Base-by-base conservation (phyloP, 2,113 vertebrate genomes). In the Promerops cafer region DNA sequence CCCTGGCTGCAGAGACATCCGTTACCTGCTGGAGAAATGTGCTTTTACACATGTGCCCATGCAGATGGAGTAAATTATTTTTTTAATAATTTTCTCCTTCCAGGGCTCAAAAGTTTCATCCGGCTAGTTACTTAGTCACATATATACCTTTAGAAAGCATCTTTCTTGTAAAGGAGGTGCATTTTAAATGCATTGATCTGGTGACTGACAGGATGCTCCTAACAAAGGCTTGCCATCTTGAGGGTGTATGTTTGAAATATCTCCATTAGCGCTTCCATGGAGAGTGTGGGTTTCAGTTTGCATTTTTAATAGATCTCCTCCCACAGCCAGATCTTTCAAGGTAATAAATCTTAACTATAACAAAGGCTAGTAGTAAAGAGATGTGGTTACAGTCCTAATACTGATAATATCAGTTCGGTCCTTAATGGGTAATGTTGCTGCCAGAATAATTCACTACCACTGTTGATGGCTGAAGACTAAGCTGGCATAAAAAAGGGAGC, bases 1-100 rank as follows among this genome's bases (percentile, higher is more conserved):
- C 89, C 77, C 93, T 84, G 91, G 91, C 90, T 96, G 93, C 89
- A 74, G 84, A 59, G 68, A 84, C 66, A 83, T 86, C 96, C 50
- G 20, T 94, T 97, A 93, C 93, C 72, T 70, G 33, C 89, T 87
- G 64, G 37, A 92, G 93, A 91, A 97, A 90, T 89, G 91, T 65
- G 81, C 72, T 93, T 97, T 97, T 96, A 92, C 93, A 60, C 80
- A 49, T 2, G 2, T 74, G 52, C 59, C 39, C 61, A 26, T 2
- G 35, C 37, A 83, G 53, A 44, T 9, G 6, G 72, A 74, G 40
- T 37, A 60, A 86, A 89, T 83, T 69, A 40, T 83, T 85, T 90
- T 89, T 83, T 42, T 0, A 89, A 89, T 94, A 0, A 59, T 87
- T 60, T 91, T 93, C 83, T 87, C 71, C 39, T 97, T 92, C 77